These are phyloP conservation scores for Muscicapa striata DNA, from an alignment of 2,797 vertebrate species.

Conservation along the genomic window DNA sequence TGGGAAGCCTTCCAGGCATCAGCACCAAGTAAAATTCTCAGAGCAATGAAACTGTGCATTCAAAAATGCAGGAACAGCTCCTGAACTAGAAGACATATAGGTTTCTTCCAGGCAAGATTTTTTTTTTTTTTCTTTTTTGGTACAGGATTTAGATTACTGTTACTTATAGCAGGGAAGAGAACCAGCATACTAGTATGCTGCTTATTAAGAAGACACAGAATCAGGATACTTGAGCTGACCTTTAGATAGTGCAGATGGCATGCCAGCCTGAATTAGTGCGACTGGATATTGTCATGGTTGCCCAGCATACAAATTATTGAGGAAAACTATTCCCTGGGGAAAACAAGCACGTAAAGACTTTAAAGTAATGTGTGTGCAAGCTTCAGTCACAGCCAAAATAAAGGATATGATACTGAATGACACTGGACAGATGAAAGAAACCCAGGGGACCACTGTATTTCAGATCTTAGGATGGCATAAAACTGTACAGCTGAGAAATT, in stretches of 20 bases:
- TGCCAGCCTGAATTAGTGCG: conserved; percentile 13
- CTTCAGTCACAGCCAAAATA: not conserved
- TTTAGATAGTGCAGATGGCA: conserved; percentile 10
- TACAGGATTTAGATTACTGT: not conserved
- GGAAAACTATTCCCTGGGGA: not conserved
- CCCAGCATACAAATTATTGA: not conserved
- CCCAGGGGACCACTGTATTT: not conserved
- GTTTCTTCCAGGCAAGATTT: not conserved
- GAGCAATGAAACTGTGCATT: not conserved
- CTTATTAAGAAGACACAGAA: not conserved
- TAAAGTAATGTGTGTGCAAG: fast-evolving
- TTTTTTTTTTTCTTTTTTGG: not conserved
- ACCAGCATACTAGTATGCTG: fast-evolving
- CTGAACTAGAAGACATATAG: not conserved
- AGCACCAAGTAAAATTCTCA: not conserved
- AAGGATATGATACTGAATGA: not conserved
- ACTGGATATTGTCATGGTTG: not conserved
- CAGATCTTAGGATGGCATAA: not conserved
- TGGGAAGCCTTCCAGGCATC: not conserved
- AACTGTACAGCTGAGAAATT: not conserved
- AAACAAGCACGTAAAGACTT: not conserved
- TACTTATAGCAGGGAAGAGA: not conserved
- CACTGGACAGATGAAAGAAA: not conserved
- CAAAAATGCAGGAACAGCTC: not conserved
- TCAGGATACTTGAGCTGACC: not conserved